Conservation (phyloP, 2,888 invertebrate genomes). For the Thalpophila matura region DNA sequence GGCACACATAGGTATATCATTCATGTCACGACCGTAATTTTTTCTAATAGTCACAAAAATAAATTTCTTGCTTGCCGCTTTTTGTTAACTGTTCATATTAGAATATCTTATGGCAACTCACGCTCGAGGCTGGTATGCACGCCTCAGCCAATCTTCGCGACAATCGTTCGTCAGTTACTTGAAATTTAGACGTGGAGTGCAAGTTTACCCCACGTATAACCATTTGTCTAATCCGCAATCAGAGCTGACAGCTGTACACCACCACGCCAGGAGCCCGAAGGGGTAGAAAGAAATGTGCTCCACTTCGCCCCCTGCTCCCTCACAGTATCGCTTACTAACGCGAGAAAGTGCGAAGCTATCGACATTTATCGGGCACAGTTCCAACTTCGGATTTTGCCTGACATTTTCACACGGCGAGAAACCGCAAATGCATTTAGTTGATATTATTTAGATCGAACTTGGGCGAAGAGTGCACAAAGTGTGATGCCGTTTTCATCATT, state of each 20-base stretch:
- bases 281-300: slow-evolving; percentile 22
- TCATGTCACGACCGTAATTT: slow-evolving; percentile 34
- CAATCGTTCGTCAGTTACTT: not conserved
- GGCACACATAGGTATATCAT: slow-evolving; percentile 34
- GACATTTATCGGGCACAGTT: slow-evolving; percentile 51
- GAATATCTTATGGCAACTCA: slow-evolving; percentile 22
- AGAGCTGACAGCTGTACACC: slow-evolving; percentile 17
- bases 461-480: not conserved
- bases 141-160: slow-evolving; percentile 5
- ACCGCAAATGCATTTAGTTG: slow-evolving; percentile 39
- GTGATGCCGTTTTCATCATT: not conserved
- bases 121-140: slow-evolving; percentile 1
- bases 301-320: slow-evolving; percentile 6
- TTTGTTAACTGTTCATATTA: slow-evolving; percentile 38
- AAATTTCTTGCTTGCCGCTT: slow-evolving; percentile 27
- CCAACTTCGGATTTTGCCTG: slow-evolving; percentile 32
- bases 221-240: slow-evolving; percentile 32
- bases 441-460: slow-evolving; percentile 38
- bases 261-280: slow-evolving; percentile 4
- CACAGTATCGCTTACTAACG: slow-evolving; percentile 23
- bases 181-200: not conserved
- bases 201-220: not conserved
- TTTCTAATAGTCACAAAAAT: slow-evolving; percentile 45
- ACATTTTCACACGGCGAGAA: slow-evolving; percentile 34
- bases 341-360: slow-evolving; percentile 40